Percentiles rank a stretch among this genome's conserved stretches.
phyloP scores from a whole-genome alignment of 2,888 invertebrate species.

The Pseudanteris insignis region DNA sequence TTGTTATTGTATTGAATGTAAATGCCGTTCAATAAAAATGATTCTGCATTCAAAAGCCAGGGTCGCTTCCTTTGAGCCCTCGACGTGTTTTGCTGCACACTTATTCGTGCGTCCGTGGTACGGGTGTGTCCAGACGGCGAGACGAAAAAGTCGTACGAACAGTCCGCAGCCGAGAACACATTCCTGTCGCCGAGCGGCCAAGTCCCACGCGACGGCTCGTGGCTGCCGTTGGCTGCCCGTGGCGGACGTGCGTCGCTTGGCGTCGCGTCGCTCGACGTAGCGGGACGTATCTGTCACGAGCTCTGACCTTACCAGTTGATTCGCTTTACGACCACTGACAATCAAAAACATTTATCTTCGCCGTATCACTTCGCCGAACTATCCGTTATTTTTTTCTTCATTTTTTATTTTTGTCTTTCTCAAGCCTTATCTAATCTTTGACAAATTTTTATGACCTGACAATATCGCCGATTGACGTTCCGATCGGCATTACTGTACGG shows the following conservation, averaged over 20 bases:
- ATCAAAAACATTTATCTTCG: neutral
- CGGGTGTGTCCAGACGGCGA: conserved; percentile 36
- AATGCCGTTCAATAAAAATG: conserved; percentile 13
- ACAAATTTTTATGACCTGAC: too few species aligned
- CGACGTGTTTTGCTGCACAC: conserved; percentile 26
- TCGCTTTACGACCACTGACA: conserved; percentile 15
- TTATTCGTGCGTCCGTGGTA: conserved; percentile 20
- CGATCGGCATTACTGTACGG: too few species aligned
- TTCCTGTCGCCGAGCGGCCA: conserved; percentile 27
- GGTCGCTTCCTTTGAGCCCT: conserved; percentile 22
- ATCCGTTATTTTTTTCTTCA: too few species aligned
- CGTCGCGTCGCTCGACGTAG: conserved; percentile 32
- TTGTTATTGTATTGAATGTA: conserved; percentile 23
- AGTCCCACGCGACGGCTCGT: conserved; percentile 44
- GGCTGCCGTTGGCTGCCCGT: conserved; percentile 39
- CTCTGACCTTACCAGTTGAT: conserved; percentile 19
- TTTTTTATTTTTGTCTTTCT: too few species aligned
- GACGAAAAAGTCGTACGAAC: conserved; percentile 37
- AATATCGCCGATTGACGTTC: too few species aligned
- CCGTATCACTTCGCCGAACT: neutral
- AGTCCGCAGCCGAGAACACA: conserved; percentile 31
- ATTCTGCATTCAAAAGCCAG: conserved; percentile 12
- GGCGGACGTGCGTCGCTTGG: conserved; percentile 44
- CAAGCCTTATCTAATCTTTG: too few species aligned
- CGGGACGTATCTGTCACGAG: conserved; percentile 15